Conservation (phyloP, 1,140 invertebrate genomes). For the Vollenhovia emeryi region DNA sequence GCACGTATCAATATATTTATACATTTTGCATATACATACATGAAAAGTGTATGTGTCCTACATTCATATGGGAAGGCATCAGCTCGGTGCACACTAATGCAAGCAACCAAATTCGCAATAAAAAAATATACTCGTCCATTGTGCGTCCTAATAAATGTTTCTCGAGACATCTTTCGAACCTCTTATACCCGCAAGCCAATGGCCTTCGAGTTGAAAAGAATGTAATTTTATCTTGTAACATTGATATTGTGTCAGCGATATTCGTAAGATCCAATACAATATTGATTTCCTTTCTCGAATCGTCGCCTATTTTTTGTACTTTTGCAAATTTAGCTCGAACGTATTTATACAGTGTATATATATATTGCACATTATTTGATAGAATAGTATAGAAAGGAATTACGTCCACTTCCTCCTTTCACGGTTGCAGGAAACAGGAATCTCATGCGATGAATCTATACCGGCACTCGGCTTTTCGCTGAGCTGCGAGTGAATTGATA, state of each 20-base stretch:
- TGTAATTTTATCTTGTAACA: constrained; percentile 43
- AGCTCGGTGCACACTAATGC: no score
- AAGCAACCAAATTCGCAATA: no score
- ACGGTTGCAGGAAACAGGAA: no score
- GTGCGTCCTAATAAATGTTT: neutral
- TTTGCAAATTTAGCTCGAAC: constrained; percentile 23
- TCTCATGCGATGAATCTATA: no score
- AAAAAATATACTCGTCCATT: neutral
- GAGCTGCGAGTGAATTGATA: neutral
- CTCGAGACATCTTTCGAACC: neutral
- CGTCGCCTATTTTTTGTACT: constrained; percentile 20
- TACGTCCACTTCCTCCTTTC: no score
- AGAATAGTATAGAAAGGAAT: neutral
- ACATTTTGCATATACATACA: no score
- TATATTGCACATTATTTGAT: constrained; percentile 31
- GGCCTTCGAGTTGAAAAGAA: constrained; percentile 14
- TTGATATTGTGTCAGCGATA: constrained; percentile 20
- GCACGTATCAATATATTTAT: no score
- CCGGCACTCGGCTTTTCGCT: no score
- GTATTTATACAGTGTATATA: neutral
- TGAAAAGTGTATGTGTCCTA: no score
- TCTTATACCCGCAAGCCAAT: constrained; percentile 15
- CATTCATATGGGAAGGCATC: no score
- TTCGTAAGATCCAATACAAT: constrained; percentile 9
- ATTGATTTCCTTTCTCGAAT: constrained; percentile 1